phyloP scores from a whole-genome alignment of 2,888 invertebrate species.

The Drosophila limbata region DNA sequence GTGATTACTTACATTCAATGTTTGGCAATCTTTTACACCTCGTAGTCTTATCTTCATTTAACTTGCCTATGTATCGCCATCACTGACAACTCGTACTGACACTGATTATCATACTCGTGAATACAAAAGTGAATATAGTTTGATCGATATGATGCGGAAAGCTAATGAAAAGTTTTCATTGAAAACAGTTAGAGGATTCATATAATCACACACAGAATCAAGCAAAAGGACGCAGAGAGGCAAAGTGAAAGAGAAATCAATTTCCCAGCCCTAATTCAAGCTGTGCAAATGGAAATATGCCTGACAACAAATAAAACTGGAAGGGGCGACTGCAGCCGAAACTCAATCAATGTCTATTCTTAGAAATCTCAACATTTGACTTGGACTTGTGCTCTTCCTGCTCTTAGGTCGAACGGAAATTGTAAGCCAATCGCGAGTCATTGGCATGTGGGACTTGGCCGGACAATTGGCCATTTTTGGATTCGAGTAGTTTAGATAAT shows the following conservation, averaged over 20 bases:
- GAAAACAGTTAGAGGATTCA: constrained; percentile 14
- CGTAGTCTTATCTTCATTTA: neutral
- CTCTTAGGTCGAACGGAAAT: constrained; percentile 43
- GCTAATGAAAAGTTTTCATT: too few relatives aligned
- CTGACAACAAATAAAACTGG: constrained; percentile 1
- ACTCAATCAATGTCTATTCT: constrained; percentile 31
- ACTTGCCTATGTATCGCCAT: constrained; percentile 2
- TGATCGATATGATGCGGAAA: constrained; percentile 23
- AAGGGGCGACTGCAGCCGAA: neutral
- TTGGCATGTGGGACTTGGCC: constrained; percentile 4
- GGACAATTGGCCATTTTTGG: constrained; percentile 13
- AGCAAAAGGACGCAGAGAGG: constrained; percentile 1
- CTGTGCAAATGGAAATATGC: constrained; percentile 1
- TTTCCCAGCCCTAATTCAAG: constrained; percentile 33
- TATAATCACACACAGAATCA: constrained; percentile 3
- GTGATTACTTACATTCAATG: neutral
- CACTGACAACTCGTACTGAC: neutral
- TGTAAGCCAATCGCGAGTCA: constrained; percentile 40
- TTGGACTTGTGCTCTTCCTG: constrained; percentile 35
- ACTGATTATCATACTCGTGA: neutral
- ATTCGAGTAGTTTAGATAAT: constrained; percentile 32
- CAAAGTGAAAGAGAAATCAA: constrained; percentile 36
- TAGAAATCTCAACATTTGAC: constrained; percentile 21
- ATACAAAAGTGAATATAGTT: constrained; percentile 8
- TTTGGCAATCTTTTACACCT: neutral